Conservation (phyloP, 2,797 vertebrate species). For the Steatocranus sp. region DNA sequence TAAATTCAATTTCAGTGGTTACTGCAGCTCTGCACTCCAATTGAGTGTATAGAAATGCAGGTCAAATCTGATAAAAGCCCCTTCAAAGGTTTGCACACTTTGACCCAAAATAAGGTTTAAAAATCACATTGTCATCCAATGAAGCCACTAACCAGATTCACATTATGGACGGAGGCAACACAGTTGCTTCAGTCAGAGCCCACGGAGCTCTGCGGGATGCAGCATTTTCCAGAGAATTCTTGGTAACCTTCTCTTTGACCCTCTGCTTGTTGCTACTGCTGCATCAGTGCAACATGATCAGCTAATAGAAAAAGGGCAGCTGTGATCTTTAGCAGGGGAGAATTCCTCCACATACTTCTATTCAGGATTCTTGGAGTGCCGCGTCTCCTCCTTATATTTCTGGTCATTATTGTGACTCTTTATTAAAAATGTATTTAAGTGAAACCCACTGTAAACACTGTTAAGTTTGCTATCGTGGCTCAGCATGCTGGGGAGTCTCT, state of each 20-base stretch:
- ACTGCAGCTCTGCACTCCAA: neutral
- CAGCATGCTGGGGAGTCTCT: neutral
- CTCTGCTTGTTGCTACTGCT: neutral
- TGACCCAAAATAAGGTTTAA: neutral
- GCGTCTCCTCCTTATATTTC: neutral
- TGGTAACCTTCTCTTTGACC: neutral
- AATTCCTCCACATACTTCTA: neutral
- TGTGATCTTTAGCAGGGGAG: neutral
- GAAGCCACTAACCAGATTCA: neutral
- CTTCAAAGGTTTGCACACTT: neutral
- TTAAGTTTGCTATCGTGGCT: rapidly evolving
- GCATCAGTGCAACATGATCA: neutral
- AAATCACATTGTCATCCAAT: neutral
- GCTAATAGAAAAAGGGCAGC: neutral
- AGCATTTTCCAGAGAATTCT: neutral
- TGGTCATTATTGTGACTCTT: neutral
- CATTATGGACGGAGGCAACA: rapidly evolving
- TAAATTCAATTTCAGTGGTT: neutral
- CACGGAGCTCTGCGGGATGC: neutral
- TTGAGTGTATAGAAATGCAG: neutral
- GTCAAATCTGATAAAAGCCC: neutral
- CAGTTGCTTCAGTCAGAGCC: neutral
- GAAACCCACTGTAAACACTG: neutral
- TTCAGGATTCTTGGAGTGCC: neutral
- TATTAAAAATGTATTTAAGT: neutral